phyloP scores from a whole-genome alignment of 2,888 invertebrate species.

The Lasioglossum vierecki region DNA sequence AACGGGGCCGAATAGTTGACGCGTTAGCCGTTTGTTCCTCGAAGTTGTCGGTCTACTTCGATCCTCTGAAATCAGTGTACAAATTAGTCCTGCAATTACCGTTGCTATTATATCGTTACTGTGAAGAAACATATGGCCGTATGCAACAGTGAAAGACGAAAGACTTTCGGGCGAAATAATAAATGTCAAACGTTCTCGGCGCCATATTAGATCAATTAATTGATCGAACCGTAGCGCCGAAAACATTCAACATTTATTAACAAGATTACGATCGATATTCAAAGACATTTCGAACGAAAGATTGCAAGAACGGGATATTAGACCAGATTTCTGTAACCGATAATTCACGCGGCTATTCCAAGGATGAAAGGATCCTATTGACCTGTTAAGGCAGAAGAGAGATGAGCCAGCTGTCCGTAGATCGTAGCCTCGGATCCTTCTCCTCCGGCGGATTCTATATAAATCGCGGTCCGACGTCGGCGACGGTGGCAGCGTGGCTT shows the following conservation, averaged over 20 bases:
- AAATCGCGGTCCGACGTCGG: constrained; percentile 66
- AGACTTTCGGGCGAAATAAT: too few relatives aligned
- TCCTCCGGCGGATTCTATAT: constrained; percentile 68
- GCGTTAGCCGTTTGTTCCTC: not conserved
- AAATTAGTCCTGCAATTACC: not conserved
- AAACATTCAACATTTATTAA: too few relatives aligned
- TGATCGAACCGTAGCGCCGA: too few relatives aligned
- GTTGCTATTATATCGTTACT: not conserved
- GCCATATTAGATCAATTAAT: too few relatives aligned
- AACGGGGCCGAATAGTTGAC: not conserved
- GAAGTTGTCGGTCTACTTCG: not conserved
- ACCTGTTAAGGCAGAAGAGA: constrained; percentile 60
- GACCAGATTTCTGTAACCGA: not conserved
- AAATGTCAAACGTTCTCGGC: too few relatives aligned
- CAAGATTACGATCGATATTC: too few relatives aligned
- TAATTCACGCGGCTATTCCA: constrained; percentile 17
- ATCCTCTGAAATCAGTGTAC: not conserved
- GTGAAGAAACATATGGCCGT: not conserved
- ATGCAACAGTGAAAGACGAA: not conserved
- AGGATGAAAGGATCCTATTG: constrained; percentile 63
- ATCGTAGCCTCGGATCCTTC: constrained; percentile 58
- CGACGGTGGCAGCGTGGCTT: constrained; percentile 48
- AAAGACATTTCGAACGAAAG: too few relatives aligned
- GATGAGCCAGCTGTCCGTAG: constrained; percentile 71
- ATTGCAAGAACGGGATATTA: not conserved